Evolutionary conservation across 2,113 vertebrate genomes (phyloP).

Genomic region (Carlito syrichta): DNA sequence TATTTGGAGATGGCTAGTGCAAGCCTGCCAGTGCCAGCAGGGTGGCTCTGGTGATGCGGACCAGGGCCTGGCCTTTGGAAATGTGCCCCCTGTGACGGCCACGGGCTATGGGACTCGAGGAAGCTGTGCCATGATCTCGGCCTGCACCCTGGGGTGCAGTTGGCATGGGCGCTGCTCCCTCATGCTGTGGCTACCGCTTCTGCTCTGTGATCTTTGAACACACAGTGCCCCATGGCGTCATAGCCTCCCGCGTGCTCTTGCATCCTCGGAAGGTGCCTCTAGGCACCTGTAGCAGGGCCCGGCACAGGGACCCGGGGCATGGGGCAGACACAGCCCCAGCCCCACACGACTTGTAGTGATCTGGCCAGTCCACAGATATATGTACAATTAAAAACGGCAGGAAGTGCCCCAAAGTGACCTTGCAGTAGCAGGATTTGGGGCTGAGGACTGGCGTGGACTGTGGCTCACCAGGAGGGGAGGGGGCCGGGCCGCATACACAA

Average conservation of each 20-base stretch:
- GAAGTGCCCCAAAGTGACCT: neutral
- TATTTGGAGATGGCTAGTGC: neutral
- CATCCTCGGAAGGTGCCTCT: no score
- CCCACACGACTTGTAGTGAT: neutral
- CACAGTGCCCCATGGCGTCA: rapidly evolving
- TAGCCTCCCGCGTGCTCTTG: no score
- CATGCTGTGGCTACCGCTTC: rapidly evolving
- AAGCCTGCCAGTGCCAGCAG: neutral
- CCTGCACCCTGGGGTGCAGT: neutral
- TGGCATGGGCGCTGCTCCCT: rapidly evolving
- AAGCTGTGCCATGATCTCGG: neutral
- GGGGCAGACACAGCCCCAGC: neutral
- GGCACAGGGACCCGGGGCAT: neutral
- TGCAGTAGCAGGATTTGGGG: neutral
- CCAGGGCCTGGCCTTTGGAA: neutral
- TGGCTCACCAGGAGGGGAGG: neutral
- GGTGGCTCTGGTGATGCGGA: no score
- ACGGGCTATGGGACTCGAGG: no score
- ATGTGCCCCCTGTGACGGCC: neutral
- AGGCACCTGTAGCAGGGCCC: neutral
- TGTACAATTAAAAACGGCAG: neutral
- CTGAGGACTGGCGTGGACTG: neutral
- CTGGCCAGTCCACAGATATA: neutral
- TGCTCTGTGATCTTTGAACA: no score
- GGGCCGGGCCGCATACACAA: neutral